Percentiles rank a stretch among this genome's conserved stretches.
These are phyloP conservation scores for Dicrurus megarhynchus DNA, from an alignment of 2,113 vertebrate species.

Conservation along the genomic window DNA sequence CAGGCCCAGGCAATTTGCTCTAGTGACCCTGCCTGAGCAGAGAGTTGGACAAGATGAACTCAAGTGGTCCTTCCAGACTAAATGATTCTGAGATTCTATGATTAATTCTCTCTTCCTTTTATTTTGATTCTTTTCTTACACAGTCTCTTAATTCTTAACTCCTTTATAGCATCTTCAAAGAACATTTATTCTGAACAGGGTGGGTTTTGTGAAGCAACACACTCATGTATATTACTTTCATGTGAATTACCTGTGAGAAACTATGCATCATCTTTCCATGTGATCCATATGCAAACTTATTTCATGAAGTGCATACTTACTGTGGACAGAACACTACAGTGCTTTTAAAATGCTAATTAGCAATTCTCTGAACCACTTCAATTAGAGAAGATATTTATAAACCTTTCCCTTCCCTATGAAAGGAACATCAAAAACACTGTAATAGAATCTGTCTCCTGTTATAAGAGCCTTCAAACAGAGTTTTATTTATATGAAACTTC, in stretches of 20 bases:
- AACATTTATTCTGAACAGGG: not conserved
- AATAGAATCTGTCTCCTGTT: constrained; percentile 32
- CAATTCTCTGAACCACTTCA: constrained; percentile 50
- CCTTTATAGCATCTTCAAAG: constrained; percentile 21
- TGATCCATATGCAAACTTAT: constrained; percentile 22
- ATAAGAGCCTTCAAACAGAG: constrained; percentile 25
- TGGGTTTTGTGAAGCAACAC: not conserved
- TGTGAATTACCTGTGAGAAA: constrained; percentile 48
- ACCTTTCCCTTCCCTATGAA: constrained; percentile 19
- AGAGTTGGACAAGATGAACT: not conserved
- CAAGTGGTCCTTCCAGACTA: not conserved
- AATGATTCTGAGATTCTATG: not conserved
- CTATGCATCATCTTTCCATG: not conserved
- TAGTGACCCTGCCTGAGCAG: not conserved
- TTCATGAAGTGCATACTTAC: not conserved
- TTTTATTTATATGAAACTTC: constrained; percentile 44
- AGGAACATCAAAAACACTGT: constrained; percentile 49
- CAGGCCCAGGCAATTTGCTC: not conserved
- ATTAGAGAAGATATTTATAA: constrained; percentile 46
- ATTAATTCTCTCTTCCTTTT: not conserved
- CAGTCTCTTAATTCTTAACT: not conserved
- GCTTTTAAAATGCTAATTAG: constrained; percentile 50
- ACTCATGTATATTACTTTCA: not conserved
- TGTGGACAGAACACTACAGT: not conserved
- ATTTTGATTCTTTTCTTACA: not conserved